Base-by-base conservation (phyloP, 2,113 vertebrate genomes). In the Columba janthina region DNA sequence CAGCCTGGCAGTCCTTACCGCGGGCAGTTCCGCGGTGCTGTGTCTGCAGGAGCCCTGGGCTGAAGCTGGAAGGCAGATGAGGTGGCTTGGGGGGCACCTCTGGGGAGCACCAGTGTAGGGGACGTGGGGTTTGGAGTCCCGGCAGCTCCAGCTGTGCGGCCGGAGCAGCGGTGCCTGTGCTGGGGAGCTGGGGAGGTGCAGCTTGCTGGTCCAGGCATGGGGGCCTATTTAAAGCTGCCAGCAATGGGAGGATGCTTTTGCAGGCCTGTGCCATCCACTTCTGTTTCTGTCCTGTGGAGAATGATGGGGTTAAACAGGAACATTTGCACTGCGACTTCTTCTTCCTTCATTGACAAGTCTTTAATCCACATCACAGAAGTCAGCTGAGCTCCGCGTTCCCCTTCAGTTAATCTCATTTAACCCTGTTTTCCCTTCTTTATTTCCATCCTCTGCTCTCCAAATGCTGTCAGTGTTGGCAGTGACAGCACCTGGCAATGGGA, bases 331-430 rank as follows among this genome's bases (percentile, higher is more conserved):
- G 83, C 58, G 53, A 44, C 44, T 88, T 67, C 46, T 42, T 53
- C 64, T 84, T 57, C 36, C 46, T 90, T 42, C 72, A 74, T 28
- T 75, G 91, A 72, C 87, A 85, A 2, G 72, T 89, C 91, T 81
- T 74, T 51, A 81, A 75, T 90, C 61, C 83, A 67, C 44, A 44
- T 75, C 22, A 14, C 40, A 61, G 86, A 77, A 81, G 61, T 70
- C 1, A 0, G 15, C 48, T 72, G 67, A 84, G 53, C 64, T 16
- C 53, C 60, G 34, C 5, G 1, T 88, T 96, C 83, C 83, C 80
- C 69, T 88, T 77, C 88, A 70, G 90, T 85, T 93, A 90, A 93
- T 97, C 82, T 92, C 58, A n/a, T 91, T 92, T 93, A 88, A 90
- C 95, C 92, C 85, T 60, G 10, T 78, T 85, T 93, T 88, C 95